Evolutionary conservation across 2,797 vertebrate species (phyloP), one percentile per base, ranked within the genome.

Genomic region (Heterohyrax brucei): DNA sequence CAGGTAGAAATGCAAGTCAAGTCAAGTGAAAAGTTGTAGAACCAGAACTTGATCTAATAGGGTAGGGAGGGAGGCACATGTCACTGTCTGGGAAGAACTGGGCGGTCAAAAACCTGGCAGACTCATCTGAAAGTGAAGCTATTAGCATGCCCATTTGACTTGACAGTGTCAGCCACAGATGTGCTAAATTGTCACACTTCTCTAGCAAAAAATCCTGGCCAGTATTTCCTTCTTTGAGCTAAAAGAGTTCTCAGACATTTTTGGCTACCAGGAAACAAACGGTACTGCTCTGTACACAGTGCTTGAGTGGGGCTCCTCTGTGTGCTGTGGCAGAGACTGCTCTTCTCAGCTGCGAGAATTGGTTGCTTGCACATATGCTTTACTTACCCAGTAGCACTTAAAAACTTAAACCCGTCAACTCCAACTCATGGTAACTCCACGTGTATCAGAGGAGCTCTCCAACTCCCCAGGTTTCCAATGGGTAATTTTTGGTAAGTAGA

Each of bases 61-160:
- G 30, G 13, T 28, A 33, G 61, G 81, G 24, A 1, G 83, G 59
- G 70, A 94, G 78, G 78, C 53, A 16, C 83, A 5, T 89, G 79
- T 91, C 7, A 16, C 46, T 79, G 22, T 91, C 94, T 92, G 70
- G 64, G 28, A 62, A 62, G 62, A 87, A 80, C 26, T 16, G 1
- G 48, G n/a, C 81, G 95, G 56, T 80, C 88, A 62, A 75, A 28
- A 87, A 56, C 21, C 80, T 89, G 84, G 64, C 16, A 90, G 64
- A 59, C n/a, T 30, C n/a, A 22, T 89, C 73, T 87, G 86, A 75
- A 83, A 93, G 68, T 50, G 53, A 89, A 84, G 80, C 83, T 93
- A 73, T 96, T 89, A 96, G 59, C 66, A 39, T 96, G 59, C 95
- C 91, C 77, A 28, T 95, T 95, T 62, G 56, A 48, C 78, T 94